Evolutionary conservation across 2,797 vertebrate species (phyloP).

Genomic region (Gobio occitaniae): DNA sequence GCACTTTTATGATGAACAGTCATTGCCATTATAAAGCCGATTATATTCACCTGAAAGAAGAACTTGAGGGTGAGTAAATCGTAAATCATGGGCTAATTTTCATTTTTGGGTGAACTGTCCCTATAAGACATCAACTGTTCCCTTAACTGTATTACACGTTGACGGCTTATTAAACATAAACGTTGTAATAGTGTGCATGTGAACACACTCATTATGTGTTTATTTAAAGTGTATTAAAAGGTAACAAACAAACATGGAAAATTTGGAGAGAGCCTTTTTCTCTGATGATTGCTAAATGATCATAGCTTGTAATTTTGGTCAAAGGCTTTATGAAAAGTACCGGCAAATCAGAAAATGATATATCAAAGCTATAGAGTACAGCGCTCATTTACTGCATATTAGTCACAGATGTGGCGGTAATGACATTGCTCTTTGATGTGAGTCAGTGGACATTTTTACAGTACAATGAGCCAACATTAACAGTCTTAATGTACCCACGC

Average conservation of each 20-base stretch:
- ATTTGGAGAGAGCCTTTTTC: background rate
- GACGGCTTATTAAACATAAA: background rate
- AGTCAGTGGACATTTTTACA: constrained; percentile 1
- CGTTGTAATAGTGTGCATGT: background rate
- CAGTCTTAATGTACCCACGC: background rate
- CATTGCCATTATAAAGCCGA: too few relatives aligned
- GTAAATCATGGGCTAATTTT: too few relatives aligned
- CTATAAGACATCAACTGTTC: background rate
- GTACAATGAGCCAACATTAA: constrained; percentile 29
- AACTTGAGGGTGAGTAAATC: too few relatives aligned
- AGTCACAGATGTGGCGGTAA: constrained; percentile 37
- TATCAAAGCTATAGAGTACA: constrained; percentile 20
- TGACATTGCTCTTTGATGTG: constrained; percentile 34
- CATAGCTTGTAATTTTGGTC: background rate
- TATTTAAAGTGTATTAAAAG: background rate
- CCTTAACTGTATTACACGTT: background rate
- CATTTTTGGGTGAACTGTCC: too few relatives aligned
- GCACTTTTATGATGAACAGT: too few relatives aligned
- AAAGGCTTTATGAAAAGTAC: background rate
- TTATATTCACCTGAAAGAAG: too few relatives aligned
- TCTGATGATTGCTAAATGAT: constrained; percentile 1
- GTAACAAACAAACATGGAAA: background rate
- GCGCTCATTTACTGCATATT: constrained; percentile 36
- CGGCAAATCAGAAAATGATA: constrained; percentile 16
- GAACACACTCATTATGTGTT: background rate